These are phyloP conservation scores for Silurus meridionalis DNA, from an alignment of 2,113 vertebrate species.

Conservation along the genomic window DNA sequence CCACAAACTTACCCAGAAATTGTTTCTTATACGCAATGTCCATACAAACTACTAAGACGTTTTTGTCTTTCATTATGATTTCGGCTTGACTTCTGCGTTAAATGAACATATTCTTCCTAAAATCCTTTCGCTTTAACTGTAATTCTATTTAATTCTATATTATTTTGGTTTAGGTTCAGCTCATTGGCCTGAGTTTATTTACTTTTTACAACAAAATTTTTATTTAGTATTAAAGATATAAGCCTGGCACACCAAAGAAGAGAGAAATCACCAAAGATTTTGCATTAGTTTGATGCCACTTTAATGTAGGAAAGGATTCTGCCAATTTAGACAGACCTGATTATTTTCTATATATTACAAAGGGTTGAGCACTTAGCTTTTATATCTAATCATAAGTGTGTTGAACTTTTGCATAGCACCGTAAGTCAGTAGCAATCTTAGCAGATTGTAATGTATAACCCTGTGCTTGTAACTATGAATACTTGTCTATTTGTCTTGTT, in stretches of 20 bases:
- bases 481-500: background rate
- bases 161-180: background rate
- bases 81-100: background rate
- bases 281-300: background rate
- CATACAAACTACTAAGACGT: background rate
- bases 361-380: background rate
- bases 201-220: background rate
- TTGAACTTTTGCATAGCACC: background rate
- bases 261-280: background rate
- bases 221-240: background rate
- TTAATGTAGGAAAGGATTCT: background rate
- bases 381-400: background rate
- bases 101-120: background rate
- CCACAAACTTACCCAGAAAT: slow-evolving; percentile 10
- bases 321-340: background rate
- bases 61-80: background rate
- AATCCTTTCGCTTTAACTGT: background rate
- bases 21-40: background rate
- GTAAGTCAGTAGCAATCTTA: background rate
- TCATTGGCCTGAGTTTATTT: background rate
- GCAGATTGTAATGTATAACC: background rate
- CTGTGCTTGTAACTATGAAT: background rate
- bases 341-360: background rate
- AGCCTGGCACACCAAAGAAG: background rate
- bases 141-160: background rate